Evolutionary conservation across 1,140 invertebrate genomes (phyloP), one percentile per base, ranked within the genome.

Genomic region (Philopotamus ludificatus): DNA sequence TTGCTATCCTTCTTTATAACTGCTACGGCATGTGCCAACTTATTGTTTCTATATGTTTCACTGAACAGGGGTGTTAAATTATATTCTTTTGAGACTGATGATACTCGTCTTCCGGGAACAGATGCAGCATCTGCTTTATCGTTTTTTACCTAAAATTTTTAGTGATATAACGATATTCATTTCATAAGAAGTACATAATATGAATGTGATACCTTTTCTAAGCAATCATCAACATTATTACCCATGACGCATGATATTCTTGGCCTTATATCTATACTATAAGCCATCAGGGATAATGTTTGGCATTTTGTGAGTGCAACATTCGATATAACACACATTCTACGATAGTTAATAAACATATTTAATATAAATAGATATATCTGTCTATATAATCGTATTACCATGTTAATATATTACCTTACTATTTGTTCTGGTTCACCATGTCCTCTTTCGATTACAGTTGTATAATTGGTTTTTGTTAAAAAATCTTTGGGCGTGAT

Each of bases 401-500:
- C 3, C 3, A 20, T 28, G 15, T 28, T 55, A 39, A 55, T 2
- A 55, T 16, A 55, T 20, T 72, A 77, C 78, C 78, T 77, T 47
- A 79, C 78, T 18, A 80, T 72, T 2, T 72, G 74, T 65, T 83
- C 79, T 0, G 83, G 80, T 3, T 83, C 77, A 26, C 87, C 87
- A 44, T 83, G 84, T 25, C 86, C 84, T 44, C 89, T 82, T 68
- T 90, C 89, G 65, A 93, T 89, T n/a, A 91, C 89, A 69, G 89
- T 86, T 42, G 85, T 83, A 71, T 91, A 92, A 74, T 91, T 89
- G 1, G 87, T 86, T 65, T 85, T 84, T 60, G 82, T 82, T 54
- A 91, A 74, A 60, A 90, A 89, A 26, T 86, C 79, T 8, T 78
- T 77, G 0, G 89, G 87, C 34, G 80, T 79, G 7, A 87, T 82